Base-by-base conservation (phyloP, 2,888 invertebrate species). In the Actias luna region DNA sequence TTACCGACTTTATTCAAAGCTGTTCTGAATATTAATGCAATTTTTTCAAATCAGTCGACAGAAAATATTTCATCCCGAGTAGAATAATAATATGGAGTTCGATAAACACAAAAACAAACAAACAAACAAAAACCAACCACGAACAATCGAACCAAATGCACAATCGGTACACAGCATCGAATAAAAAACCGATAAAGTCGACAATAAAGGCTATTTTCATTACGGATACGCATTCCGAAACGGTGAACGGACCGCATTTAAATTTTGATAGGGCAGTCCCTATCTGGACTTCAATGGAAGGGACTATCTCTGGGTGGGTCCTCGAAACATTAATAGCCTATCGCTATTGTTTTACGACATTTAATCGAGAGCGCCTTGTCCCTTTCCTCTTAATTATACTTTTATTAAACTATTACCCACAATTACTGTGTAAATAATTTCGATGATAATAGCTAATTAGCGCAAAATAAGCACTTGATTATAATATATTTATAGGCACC, bases 261-360 rank as follows among this genome's bases (percentile, higher is more conserved):
- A 81, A 83, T 83, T 80, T 83, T 81, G 78, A 80, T 83, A 78
- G 74, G 76, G 71, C 72, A 67, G 65, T 75, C 74, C 73, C 73
- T 82, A 80, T 80, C 80, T 78, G 73, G 78, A 76, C 77, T 80
- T 78, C 80, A 80, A 78, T 78, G 75, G 72, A 75, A 72, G 74
- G 75, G 78, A 69, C 75, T 74, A 75, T 73, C 77, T 72, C 66
- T 68, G 73, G 66, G 69, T 74, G 73, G 67, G 63, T 74, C 76
- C 76, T 74, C 69, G 65, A 65, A 69, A 75, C 73, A 78, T 77
- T 77, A 76, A 74, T 74, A 71, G 70, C 73, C 73, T 74, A 76
- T 74, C 65, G 65, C 71, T 73, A 79, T 82, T 81, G 79, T 80
- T 79, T 78, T 77, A 80, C 74, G 74, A 74, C 70, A 71, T 75